These are phyloP conservation scores for Urosaurus nigricauda DNA, from an alignment of 2,797 vertebrate species.

Conservation along the genomic window DNA sequence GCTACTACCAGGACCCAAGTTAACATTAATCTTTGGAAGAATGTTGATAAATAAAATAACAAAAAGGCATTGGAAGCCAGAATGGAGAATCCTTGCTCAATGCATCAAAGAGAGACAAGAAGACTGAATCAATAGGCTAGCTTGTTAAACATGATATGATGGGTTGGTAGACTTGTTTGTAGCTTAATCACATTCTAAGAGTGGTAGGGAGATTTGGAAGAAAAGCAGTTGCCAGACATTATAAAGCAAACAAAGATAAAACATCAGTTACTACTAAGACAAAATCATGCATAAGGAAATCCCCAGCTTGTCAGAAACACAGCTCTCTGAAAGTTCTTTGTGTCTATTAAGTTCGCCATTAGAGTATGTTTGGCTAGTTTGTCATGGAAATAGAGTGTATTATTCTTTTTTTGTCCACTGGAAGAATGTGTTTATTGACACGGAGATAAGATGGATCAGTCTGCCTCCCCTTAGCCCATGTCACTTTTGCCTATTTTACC, in stretches of 20 bases:
- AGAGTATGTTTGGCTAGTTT: background rate
- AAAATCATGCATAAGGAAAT: constrained; percentile 2
- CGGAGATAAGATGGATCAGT: background rate
- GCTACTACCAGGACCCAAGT: constrained; percentile 52
- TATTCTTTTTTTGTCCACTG: background rate
- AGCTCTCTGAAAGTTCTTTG: background rate
- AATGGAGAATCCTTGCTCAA: constrained; percentile 35
- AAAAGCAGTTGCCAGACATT: accelerated
- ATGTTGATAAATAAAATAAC: constrained; percentile 62
- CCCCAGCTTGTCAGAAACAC: background rate
- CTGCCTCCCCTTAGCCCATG: background rate
- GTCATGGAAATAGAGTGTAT: background rate
- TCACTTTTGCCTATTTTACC: background rate
- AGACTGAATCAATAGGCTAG: constrained; percentile 13
- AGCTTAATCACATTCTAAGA: constrained; percentile 9
- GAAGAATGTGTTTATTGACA: background rate
- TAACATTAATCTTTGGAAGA: constrained; percentile 59
- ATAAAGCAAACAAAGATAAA: constrained; percentile 20
- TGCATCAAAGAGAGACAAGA: constrained; percentile 20
- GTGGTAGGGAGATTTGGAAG: background rate
- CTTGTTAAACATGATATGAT: background rate
- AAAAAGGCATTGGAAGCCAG: constrained; percentile 20
- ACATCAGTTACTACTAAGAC: constrained; percentile 13
- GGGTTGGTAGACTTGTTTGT: background rate
- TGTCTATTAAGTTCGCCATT: background rate